phyloP scores from a whole-genome alignment of 1,140 invertebrate genomes.

The Chlorops oryzae region DNA sequence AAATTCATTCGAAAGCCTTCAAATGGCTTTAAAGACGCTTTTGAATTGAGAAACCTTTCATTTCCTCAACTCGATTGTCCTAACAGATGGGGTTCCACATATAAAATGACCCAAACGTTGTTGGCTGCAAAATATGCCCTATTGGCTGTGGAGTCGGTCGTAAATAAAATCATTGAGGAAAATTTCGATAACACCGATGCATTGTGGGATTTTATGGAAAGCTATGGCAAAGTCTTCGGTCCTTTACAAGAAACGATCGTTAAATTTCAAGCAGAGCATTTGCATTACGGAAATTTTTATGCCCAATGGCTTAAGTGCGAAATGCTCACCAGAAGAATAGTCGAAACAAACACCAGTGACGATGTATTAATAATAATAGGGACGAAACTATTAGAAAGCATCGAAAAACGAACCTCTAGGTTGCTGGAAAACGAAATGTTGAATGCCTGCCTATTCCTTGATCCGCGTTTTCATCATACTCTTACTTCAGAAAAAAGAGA shows the following conservation, averaged over 20 bases:
- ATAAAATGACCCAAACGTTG: conserved; percentile 11
- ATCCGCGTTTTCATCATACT: conserved; percentile 16
- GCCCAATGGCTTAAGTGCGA: conserved; percentile 14
- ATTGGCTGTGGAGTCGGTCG: conserved; percentile 6
- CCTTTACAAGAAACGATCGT: conserved; percentile 12
- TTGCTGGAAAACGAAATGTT: neutral
- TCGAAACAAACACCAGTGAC: no score
- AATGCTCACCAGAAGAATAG: conserved; percentile 11
- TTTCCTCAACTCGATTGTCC: conserved; percentile 15
- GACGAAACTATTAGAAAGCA: conserved; percentile 8
- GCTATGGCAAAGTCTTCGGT: conserved; percentile 4
- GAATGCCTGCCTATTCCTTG: conserved; percentile 11
- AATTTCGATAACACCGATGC: conserved; percentile 4
- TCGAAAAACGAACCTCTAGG: neutral
- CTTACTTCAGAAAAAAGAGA: conserved; percentile 5
- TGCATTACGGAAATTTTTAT: conserved; percentile 17
- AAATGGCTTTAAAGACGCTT: conserved; percentile 5
- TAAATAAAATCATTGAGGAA: conserved; percentile 6
- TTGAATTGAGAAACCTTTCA: conserved; percentile 11
- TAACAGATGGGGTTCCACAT: conserved; percentile 16
- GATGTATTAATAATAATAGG: no score
- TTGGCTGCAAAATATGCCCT: conserved; percentile 7
- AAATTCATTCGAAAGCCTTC: conserved; percentile 13
- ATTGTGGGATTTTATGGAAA: conserved; percentile 14
- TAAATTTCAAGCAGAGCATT: conserved; percentile 13